Percentiles rank a stretch among this genome's conserved stretches.
These are phyloP conservation scores for Neodiprion fabricii DNA, from an alignment of 1,140 invertebrate genomes.

Conservation along the genomic window DNA sequence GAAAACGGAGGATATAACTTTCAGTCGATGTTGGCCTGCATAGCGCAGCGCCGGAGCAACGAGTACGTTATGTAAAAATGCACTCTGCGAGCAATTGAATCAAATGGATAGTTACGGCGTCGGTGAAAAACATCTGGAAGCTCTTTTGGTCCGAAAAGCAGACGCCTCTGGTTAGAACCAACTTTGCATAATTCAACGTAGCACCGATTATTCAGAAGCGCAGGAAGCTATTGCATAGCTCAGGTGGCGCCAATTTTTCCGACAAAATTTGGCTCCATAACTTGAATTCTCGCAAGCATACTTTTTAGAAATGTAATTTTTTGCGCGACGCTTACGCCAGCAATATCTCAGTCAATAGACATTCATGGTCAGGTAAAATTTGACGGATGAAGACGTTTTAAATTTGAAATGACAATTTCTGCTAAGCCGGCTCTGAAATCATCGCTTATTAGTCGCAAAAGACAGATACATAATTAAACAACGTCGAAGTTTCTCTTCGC, in stretches of 20 bases:
- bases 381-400: too few relatives aligned
- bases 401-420: too few relatives aligned
- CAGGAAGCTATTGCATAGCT: neutral
- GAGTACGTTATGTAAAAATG: neutral
- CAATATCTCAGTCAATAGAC: too few relatives aligned
- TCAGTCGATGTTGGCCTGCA: neutral
- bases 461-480: too few relatives aligned
- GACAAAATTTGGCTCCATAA: too few relatives aligned
- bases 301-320: neutral
- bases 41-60: neutral
- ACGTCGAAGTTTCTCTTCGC: neutral
- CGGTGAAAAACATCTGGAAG: neutral
- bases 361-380: too few relatives aligned
- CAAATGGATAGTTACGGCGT: neutral
- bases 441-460: too few relatives aligned
- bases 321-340: neutral
- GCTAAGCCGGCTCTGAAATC: too few relatives aligned
- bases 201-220: constrained; percentile 1
- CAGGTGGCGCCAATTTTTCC: too few relatives aligned
- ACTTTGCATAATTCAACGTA: neutral
- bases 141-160: neutral
- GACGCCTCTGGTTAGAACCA: neutral
- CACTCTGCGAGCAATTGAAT: neutral
- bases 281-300: too few relatives aligned
- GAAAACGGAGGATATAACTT: neutral